These are phyloP conservation scores for Rhineura floridana DNA, from an alignment of 2,113 vertebrate genomes.

Conservation along the genomic window DNA sequence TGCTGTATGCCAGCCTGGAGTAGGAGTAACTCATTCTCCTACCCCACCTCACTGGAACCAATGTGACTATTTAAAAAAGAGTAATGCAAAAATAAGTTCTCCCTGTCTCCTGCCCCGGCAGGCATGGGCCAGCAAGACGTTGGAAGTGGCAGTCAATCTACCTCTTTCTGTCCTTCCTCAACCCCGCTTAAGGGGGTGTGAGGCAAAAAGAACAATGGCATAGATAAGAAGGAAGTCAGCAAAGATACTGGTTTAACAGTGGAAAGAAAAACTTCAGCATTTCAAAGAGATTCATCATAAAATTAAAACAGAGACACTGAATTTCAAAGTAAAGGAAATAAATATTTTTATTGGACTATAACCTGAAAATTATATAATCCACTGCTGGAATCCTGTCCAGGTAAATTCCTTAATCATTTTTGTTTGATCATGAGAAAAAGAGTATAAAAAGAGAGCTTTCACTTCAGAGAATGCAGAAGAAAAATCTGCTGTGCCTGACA, in stretches of 20 bases:
- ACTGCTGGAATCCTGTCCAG: not conserved
- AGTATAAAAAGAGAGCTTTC: not conserved
- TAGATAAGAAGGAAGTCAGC: not conserved
- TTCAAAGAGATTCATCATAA: not conserved
- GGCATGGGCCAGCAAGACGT: no score
- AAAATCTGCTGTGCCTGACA: not conserved
- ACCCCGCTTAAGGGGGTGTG: not conserved
- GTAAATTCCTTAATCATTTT: not conserved
- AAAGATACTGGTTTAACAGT: not conserved
- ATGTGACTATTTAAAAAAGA: no score
- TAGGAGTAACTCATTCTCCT: no score
- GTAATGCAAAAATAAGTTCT: no score
- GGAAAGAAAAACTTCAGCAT: not conserved
- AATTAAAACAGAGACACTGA: not conserved
- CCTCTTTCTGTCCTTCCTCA: no score
- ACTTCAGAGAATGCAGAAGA: not conserved
- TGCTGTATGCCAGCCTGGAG: no score
- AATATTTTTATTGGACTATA: not conserved
- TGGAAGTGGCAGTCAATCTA: no score
- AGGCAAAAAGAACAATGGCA: not conserved
- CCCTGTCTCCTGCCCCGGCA: no score
- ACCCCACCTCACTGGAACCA: no score
- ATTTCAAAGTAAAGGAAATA: not conserved
- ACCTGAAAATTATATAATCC: not conserved
- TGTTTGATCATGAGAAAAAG: not conserved